phyloP scores from a whole-genome alignment of 30 jellyfish, hydroid and myxozoan species.

The Chrysaora quinquecirrha region DNA sequence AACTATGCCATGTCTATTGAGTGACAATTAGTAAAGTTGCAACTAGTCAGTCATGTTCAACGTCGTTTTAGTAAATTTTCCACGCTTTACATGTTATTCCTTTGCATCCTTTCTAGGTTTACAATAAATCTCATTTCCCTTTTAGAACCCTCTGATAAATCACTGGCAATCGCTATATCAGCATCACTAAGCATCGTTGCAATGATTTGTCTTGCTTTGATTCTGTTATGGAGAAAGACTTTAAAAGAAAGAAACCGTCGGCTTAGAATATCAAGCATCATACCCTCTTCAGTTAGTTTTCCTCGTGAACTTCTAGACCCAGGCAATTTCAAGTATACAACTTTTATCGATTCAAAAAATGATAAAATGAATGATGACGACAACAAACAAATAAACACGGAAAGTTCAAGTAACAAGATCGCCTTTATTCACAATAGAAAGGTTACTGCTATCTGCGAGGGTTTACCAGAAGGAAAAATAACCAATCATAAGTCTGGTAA shows the following conservation, averaged over 20 bases:
- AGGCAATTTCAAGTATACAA: neutral
- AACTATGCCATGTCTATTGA: too few relatives aligned
- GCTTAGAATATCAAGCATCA: constrained; percentile 20
- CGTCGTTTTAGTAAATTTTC: too few relatives aligned
- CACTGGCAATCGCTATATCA: constrained; percentile 50
- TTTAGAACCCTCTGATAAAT: neutral
- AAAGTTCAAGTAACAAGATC: neutral
- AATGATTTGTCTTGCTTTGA: constrained; percentile 4
- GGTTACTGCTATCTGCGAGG: neutral
- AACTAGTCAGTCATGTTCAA: too few relatives aligned
- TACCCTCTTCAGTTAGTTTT: constrained; percentile 15
- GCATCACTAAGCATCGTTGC: constrained; percentile 39
- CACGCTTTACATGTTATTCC: too few relatives aligned
- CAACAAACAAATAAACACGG: too few relatives aligned
- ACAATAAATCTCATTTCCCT: too few relatives aligned
- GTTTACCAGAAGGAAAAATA: neutral
- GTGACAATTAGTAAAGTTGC: too few relatives aligned
- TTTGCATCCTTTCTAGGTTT: too few relatives aligned
- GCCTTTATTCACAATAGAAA: neutral
- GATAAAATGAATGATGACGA: neutral
- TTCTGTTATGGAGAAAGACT: constrained; percentile 18
- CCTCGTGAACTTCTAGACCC: neutral
- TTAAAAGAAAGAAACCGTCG: constrained; percentile 24
- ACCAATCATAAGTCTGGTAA: neutral
- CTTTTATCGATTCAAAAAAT: neutral